A percentile compares a stretch with the other conserved stretches of the same genome.
Evolutionary conservation across 2,888 invertebrate genomes (phyloP).

Genomic region (Drosophila nr. perissopoda): DNA sequence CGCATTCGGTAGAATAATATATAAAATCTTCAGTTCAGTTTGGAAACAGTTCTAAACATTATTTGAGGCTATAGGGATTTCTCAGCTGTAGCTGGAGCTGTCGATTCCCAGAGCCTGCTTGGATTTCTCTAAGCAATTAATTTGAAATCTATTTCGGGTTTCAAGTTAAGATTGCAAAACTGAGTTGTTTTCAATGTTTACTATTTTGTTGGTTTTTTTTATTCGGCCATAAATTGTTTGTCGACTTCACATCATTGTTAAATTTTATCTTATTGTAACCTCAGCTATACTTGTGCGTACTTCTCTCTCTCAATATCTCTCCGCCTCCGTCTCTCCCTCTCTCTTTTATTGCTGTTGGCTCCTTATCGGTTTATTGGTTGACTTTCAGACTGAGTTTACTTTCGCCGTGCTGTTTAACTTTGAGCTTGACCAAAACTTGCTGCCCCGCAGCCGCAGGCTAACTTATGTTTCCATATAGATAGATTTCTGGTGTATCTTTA

Average conservation of each 20-base stretch:
- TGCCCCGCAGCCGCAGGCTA: constrained; percentile 30
- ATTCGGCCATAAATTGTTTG: neutral
- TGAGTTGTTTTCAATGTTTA: neutral
- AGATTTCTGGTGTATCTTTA: constrained; percentile 32
- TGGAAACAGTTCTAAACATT: neutral
- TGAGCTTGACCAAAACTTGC: constrained; percentile 53
- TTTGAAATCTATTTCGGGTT: neutral
- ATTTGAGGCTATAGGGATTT: neutral
- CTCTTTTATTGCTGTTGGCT: neutral
- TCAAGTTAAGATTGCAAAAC: neutral
- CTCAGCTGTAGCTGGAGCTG: neutral
- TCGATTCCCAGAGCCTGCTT: constrained; percentile 8
- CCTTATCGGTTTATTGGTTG: constrained; percentile 27
- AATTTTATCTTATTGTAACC: neutral
- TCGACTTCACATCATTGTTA: neutral
- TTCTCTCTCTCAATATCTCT: neutral
- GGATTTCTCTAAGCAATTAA: neutral
- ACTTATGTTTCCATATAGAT: constrained; percentile 28
- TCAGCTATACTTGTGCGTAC: neutral
- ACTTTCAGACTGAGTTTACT: constrained; percentile 57
- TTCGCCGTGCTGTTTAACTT: constrained; percentile 64
- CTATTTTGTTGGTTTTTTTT: neutral
- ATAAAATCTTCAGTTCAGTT: neutral
- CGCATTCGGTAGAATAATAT: neutral
- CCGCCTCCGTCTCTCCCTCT: neutral